Percentiles rank a stretch among this genome's conserved stretches.
phyloP scores from a whole-genome alignment of 1,140 invertebrate genomes.

The Psix sp. region DNA sequence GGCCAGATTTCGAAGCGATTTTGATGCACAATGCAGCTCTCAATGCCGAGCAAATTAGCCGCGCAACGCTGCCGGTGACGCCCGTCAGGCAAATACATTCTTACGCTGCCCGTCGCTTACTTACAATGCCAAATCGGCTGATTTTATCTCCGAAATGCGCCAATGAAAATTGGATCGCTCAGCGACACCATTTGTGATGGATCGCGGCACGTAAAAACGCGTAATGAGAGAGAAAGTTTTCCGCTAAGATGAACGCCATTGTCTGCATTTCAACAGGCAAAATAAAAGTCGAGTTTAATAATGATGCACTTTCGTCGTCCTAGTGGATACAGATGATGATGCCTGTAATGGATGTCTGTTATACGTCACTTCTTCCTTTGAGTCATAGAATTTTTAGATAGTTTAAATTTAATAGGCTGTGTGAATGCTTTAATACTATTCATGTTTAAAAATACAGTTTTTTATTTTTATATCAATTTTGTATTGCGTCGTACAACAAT shows the following conservation, averaged over 20 bases:
- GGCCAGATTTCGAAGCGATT: constrained; percentile 50
- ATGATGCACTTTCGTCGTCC: constrained; percentile 32
- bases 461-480: no score
- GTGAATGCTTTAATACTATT: no score
- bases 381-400: no score
- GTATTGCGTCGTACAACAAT: no score
- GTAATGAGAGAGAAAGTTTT: constrained; percentile 15
- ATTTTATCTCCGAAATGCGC: constrained; percentile 31
- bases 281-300: constrained; percentile 25
- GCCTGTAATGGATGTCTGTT: no score
- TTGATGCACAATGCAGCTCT: constrained; percentile 71
- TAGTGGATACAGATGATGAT: no score
- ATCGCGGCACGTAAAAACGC: constrained; percentile 6
- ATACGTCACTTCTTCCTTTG: no score
- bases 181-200: constrained; percentile 4
- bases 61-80: constrained; percentile 69
- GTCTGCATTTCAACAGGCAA: constrained; percentile 5
- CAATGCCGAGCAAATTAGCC: constrained; percentile 72
- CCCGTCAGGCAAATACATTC: constrained; percentile 61
- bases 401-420: no score
- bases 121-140: constrained; percentile 24
- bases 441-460: no score
- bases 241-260: neutral
- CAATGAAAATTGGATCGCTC: constrained; percentile 25
- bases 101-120: constrained; percentile 36